Base-by-base conservation (phyloP, 2,113 vertebrate species). In the Platichthys stellatus region DNA sequence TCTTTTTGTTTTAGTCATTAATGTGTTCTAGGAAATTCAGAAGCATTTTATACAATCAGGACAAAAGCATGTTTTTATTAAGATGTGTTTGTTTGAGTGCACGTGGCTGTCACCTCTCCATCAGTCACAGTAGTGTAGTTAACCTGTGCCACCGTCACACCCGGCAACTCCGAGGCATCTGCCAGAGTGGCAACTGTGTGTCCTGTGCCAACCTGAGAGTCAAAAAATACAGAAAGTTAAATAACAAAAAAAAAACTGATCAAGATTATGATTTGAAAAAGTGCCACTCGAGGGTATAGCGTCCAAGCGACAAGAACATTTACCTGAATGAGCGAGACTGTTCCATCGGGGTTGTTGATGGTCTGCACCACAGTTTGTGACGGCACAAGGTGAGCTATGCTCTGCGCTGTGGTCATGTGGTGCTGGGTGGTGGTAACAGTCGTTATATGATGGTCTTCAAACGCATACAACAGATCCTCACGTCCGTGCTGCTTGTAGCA, bases 401-500 rank as follows among this genome's bases (percentile, higher is more conserved):
- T 95, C 82, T 98, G 97, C 0, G 98, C 93, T 0, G 97, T 84
- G 3, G 96, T 92, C 63, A 93, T 74, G 62, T 94, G 89, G 64
- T 94, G 91, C 63, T 96, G 96, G 20, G 95, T 92, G 11, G 95
- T 94, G 0, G 88, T 53, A 10, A 62, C 12, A 1, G 85, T 71
- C 24, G 78, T 84, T 26, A 96, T 89, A 80, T 97, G 97, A 72
- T 96, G 96, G 77, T 99, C 98, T 90, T 99, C 98, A 13, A 99
- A 99, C 7, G 98, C 97, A 10, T 99, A 99, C 2, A 99, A 89
- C 64, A 99, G 93, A 75, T 99, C 98, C 74, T 99, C 98, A 0
- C 98, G 96, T 24, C 97, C 98, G 2, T 99, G 98, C 88, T 99
- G 97, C 84, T 98, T 99, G 80, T 99, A 99, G 94, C 98, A 99